phyloP scores from a whole-genome alignment of 2,797 vertebrate genomes.

The Miichthys miiuy region DNA sequence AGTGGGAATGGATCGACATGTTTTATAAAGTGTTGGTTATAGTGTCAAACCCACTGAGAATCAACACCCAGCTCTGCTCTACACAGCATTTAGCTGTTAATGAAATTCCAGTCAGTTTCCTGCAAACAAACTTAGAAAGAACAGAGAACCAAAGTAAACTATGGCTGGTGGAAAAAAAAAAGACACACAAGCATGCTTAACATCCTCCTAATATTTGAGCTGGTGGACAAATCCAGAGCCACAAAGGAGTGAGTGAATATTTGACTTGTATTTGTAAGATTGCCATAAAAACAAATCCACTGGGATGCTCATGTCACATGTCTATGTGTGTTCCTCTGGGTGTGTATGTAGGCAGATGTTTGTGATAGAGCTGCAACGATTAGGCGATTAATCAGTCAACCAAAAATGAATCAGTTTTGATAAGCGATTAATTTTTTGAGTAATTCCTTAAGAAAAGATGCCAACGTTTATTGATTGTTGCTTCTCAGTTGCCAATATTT shows the following conservation, averaged over 20 bases:
- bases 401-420: not conserved
- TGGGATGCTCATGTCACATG: not conserved
- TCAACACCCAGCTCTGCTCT: not conserved
- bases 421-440: not conserved
- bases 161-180: not conserved
- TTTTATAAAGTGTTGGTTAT: not conserved
- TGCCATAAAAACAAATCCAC: not conserved
- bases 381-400: not conserved
- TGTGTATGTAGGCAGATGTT: not conserved
- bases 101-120: not conserved
- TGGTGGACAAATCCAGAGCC: not conserved
- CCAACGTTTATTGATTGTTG: not conserved
- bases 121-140: slow-evolving; percentile 6
- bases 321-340: not conserved
- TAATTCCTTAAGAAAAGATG: not conserved
- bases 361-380: not conserved
- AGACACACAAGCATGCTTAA: not conserved
- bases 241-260: not conserved
- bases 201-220: not conserved
- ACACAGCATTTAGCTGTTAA: slow-evolving; percentile 4
- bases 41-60: slow-evolving; percentile 5
- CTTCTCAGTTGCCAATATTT: not conserved
- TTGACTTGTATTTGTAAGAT: not conserved
- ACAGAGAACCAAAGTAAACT: slow-evolving; percentile 18
- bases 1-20: not conserved